A percentile compares a stretch with the other conserved stretches of the same genome.
Evolutionary conservation across 2,888 invertebrate genomes (phyloP).

Genomic region (Aspidiotus destructor): DNA sequence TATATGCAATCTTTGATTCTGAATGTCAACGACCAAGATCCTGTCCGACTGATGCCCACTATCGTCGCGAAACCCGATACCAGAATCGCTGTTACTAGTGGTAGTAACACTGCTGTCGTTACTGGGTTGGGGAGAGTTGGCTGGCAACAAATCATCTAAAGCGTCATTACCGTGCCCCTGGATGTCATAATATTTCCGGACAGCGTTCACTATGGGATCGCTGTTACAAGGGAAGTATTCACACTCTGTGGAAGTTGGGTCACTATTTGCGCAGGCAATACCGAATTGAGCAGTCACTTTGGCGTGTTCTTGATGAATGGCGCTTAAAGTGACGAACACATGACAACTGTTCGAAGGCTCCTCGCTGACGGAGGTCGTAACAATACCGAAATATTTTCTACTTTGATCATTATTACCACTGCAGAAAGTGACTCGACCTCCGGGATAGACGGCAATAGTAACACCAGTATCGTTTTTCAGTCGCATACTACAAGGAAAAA

Average conservation of each 20-base stretch:
- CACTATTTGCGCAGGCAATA: constrained; percentile 68
- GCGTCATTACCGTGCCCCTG: constrained; percentile 43
- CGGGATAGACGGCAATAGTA: constrained; percentile 75
- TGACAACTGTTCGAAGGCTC: constrained; percentile 81
- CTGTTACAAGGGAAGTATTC: constrained; percentile 84
- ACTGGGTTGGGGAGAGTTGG: constrained; percentile 76
- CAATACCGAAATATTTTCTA: constrained; percentile 82
- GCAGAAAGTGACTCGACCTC: constrained; percentile 75
- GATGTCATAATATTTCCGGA: constrained; percentile 47
- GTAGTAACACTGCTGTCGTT: constrained; percentile 63
- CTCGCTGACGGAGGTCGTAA: constrained; percentile 63
- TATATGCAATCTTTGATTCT: constrained; percentile 40
- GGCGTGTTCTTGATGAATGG: constrained; percentile 71
- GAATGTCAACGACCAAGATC: constrained; percentile 65
- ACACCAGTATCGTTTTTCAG: constrained; percentile 66
- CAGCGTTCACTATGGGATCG: constrained; percentile 50
- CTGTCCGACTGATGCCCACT: constrained; percentile 72
- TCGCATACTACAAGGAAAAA: constrained; percentile 68
- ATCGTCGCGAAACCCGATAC: constrained; percentile 87
- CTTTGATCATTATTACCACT: constrained; percentile 86
- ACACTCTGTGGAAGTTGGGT: constrained; percentile 63
- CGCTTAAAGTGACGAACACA: constrained; percentile 85
- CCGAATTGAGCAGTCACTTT: constrained; percentile 74
- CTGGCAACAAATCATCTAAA: constrained; percentile 43
- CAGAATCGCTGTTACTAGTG: constrained; percentile 89